These are phyloP conservation scores for Boloria selene DNA, from an alignment of 2,888 invertebrate genomes.

Conservation along the genomic window DNA sequence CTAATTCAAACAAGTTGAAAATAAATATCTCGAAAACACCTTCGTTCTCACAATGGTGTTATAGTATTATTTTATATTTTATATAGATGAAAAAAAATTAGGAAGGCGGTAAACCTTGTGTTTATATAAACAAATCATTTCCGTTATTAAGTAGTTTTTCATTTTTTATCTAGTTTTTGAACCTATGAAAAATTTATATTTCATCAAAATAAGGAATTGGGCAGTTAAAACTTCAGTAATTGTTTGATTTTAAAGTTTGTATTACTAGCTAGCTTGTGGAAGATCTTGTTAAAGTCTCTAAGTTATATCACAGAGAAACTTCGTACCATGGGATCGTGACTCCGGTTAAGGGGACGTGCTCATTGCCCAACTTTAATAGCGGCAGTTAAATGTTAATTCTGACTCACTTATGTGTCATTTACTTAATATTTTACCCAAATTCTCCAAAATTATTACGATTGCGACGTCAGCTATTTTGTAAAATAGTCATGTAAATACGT, in stretches of 20 bases:
- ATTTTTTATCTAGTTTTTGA: too few relatives aligned
- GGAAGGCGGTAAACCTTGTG: too few relatives aligned
- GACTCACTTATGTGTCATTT: background rate
- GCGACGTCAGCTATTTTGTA: too few relatives aligned
- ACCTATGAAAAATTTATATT: background rate
- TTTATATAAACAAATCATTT: too few relatives aligned
- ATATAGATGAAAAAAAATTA: too few relatives aligned
- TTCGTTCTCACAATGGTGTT: too few relatives aligned
- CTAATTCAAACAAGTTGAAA: too few relatives aligned
- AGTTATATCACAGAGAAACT: constrained; percentile 28
- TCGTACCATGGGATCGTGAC: constrained; percentile 13
- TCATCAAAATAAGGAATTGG: constrained; percentile 21
- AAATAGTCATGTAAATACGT: too few relatives aligned
- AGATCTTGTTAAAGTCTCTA: constrained; percentile 24
- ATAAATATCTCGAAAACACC: too few relatives aligned
- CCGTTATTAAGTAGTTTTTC: too few relatives aligned
- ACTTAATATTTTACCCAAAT: constrained; percentile 14
- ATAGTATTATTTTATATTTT: too few relatives aligned
- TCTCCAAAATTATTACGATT: too few relatives aligned
- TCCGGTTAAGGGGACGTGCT: background rate
- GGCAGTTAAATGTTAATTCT: background rate
- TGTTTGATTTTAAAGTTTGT: constrained; percentile 25
- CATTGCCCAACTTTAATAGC: background rate
- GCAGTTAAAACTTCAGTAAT: constrained; percentile 16
- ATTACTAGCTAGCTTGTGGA: constrained; percentile 9